Evolutionary conservation across 2,888 invertebrate genomes (phyloP).

Genomic region (Dasypolia templi): DNA sequence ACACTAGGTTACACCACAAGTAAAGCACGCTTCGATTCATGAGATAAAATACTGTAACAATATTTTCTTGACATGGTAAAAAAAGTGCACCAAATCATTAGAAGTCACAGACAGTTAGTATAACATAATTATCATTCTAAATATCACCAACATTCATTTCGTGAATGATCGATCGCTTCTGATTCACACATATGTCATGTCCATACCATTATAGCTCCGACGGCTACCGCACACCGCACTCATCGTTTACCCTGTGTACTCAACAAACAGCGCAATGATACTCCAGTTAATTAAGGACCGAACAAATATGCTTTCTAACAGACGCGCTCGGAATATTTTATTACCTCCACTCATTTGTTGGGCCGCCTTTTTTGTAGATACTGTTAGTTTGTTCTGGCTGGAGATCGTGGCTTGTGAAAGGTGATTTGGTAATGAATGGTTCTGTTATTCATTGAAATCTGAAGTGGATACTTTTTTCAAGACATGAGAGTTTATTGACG

Average conservation of each 20-base stretch:
- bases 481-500: too few relatives aligned
- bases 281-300: conserved; percentile 82
- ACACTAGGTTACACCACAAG: too few relatives aligned
- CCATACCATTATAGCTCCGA: conserved; percentile 19
- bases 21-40: too few relatives aligned
- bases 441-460: neutral
- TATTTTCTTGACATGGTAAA: too few relatives aligned
- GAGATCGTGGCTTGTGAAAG: conserved; percentile 7
- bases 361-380: conserved; percentile 25
- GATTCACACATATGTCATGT: conserved; percentile 28
- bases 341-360: conserved; percentile 57
- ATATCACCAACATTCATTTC: neutral
- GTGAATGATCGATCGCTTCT: neutral
- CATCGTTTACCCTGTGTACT: conserved; percentile 70
- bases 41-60: too few relatives aligned
- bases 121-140: neutral
- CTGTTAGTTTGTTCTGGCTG: conserved; percentile 39
- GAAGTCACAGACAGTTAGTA: too few relatives aligned
- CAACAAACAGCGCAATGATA: conserved; percentile 78
- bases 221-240: conserved; percentile 63
- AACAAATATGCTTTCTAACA: conserved; percentile 76
- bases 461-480: neutral
- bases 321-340: conserved; percentile 75
- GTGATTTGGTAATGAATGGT: conserved; percentile 10
- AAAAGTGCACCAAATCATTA: too few relatives aligned